These are phyloP conservation scores for Protomyctophum bolini DNA, from an alignment of 2,113 vertebrate species.

Conservation along the genomic window DNA sequence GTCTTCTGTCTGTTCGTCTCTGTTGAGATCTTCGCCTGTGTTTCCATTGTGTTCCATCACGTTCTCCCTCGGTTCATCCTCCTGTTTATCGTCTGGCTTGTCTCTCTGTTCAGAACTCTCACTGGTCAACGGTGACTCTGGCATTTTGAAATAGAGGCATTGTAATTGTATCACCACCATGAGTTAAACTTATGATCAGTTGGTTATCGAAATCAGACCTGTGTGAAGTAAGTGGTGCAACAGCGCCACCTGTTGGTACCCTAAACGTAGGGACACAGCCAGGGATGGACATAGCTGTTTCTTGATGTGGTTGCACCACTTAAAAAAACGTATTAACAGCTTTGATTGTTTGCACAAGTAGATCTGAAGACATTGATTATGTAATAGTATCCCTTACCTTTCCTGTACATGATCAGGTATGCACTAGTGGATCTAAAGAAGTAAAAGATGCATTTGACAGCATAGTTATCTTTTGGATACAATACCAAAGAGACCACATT, in stretches of 20 bases:
- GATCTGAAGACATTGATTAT: neutral
- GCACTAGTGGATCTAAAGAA: neutral
- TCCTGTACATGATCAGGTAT: slow-evolving; percentile 19
- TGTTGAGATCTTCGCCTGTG: too few relatives aligned
- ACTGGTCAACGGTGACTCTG: neutral
- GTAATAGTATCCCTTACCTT: neutral
- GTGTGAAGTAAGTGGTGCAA: too few relatives aligned
- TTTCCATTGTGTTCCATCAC: too few relatives aligned
- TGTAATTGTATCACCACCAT: neutral
- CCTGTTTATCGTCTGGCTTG: too few relatives aligned
- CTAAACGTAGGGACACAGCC: too few relatives aligned
- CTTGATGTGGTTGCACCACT: too few relatives aligned
- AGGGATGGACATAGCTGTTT: too few relatives aligned
- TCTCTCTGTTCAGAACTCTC: neutral
- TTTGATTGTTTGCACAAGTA: too few relatives aligned
- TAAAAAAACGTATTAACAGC: too few relatives aligned
- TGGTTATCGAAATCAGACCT: neutral
- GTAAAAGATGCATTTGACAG: neutral
- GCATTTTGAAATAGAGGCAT: neutral
- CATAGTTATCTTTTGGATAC: neutral
- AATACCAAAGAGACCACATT: neutral
- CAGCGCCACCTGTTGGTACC: neutral
- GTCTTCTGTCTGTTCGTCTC: too few relatives aligned
- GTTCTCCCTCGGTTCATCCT: too few relatives aligned
- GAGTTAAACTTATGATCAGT: neutral